These are phyloP conservation scores for Patiria miniata DNA, from an alignment of 35 echinoderm and acorn worm genomes.

Conservation along the genomic window DNA sequence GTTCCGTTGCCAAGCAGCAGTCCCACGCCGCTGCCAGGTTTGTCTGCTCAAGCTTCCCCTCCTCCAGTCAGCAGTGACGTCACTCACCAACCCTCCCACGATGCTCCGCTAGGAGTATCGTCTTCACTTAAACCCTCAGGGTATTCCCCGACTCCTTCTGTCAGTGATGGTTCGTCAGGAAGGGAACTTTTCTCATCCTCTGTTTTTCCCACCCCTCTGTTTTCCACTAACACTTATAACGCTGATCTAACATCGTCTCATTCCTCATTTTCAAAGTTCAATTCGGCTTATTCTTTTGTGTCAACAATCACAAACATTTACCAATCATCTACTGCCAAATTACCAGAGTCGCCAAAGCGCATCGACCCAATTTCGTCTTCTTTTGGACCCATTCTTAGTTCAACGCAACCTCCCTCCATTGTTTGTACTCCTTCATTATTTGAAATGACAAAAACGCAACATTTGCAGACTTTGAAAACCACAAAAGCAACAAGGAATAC, in stretches of 20 bases:
- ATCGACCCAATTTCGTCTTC: too few relatives aligned
- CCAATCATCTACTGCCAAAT: background rate
- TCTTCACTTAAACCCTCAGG: background rate
- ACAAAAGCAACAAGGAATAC: too few relatives aligned
- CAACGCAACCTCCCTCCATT: too few relatives aligned
- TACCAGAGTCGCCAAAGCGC: too few relatives aligned
- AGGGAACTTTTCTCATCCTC: background rate
- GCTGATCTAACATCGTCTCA: background rate
- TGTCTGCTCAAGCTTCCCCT: slow-evolving; percentile 2
- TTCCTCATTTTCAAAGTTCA: too few relatives aligned
- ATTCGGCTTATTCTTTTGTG: too few relatives aligned
- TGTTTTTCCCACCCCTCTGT: background rate
- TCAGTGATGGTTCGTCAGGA: background rate
- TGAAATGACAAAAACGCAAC: too few relatives aligned
- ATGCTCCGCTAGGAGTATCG: background rate
- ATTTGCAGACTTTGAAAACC: too few relatives aligned
- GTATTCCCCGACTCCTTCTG: background rate
- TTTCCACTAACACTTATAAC: background rate
- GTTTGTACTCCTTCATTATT: too few relatives aligned
- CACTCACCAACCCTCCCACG: background rate
- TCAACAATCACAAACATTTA: background rate
- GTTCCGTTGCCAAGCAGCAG: too few relatives aligned
- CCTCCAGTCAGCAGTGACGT: background rate
- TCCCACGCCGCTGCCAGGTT: background rate
- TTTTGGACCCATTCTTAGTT: too few relatives aligned